Base-by-base conservation (phyloP, 2,113 vertebrate genomes). In the Phycodurus eques region DNA sequence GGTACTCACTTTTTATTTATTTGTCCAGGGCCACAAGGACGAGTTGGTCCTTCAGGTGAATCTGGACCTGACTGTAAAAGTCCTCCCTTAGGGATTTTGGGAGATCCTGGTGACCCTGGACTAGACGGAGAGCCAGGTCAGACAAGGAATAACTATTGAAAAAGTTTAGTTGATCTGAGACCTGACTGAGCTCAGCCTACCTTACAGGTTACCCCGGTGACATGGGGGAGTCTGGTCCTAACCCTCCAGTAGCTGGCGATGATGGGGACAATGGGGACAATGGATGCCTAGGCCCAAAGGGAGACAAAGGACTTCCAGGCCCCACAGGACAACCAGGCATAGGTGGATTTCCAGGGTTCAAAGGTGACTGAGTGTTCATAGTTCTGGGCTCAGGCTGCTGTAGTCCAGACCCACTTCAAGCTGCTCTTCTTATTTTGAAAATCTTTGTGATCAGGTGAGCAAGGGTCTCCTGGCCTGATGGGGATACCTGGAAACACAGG, bases 181-280 rank as follows among this genome's bases (percentile, higher is more conserved):
- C 31, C 9, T 39, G 10, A 51, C 33, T 39, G 17, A 51, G 17
- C 27, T 54, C 27, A 9, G 33, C 20, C 19, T 51, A 31, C n/a
- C 12, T 81, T 82, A 61, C 59, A 94, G 93, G 93, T 35, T 57
- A 2, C 46, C n/a, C 43, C 35, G 83, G 93, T 51, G 75, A 81
- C 0, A 27, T 22, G 0, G 89, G 87, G 7, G 66, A 68, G 10
- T 73, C 86, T 6, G 92, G 93, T 47, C 47, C 1, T 35, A 78
- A 76, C 20, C 59, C 72, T 70, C 73, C 88, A 2, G 19, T 89
- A 47, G 31, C 42, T 0, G 97, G 98, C n/a, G 88, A 92, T 5
- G 83, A 77, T 5, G 98, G 98, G 10, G 93, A 95, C 31, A 70
- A 89, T 1, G 93, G 93, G n/a, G 3, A 20, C 20, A 46, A 53